Base-by-base conservation (phyloP, 2,888 invertebrate species). In the Thecophora atra region DNA sequence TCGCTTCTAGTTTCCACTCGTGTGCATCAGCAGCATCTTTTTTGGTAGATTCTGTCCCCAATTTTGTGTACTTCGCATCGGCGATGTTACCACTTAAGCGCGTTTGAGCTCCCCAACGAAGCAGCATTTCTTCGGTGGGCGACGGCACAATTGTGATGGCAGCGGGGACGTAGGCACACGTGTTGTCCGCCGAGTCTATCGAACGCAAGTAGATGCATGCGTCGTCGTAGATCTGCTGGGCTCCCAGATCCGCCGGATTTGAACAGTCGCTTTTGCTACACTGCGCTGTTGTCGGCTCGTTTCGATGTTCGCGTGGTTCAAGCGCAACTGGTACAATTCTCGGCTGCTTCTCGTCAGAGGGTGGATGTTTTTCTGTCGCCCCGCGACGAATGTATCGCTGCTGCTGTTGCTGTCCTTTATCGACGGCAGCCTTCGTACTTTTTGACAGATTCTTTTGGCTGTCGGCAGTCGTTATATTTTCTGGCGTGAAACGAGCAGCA, bases 171-270 rank as follows among this genome's bases (percentile, higher is more conserved):
- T 79, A 79, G 47, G 79, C 79, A 13, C 79, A 74, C 0, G 79
- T 79, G 24, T 74, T 78, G 72, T 80, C 78, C 71, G 79, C 76
- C 60, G 81, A 78, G 76, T 83, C 82, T 73, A 83, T 79, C 42
- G 82, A 81, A 74, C 79, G 79, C 72, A 83, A 74, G 73, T 83
- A 83, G 73, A 78, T 80, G 78, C 82, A 82, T 58, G 83, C 79
- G 74, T 82, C 80, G 74, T 83, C 80, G 78, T 82, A 83, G 70
- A 81, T 78, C 73, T 79, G 80, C 70, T 81, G 79, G 28, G 78
- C 81, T 63, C 77, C 76, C 44, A 63, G 47, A 42, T 42, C n/a
- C 44, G 70, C 70, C 69, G 72, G 73, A 72, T 42, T 21, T 28
- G 17, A 42, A 6, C 6, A 15, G n/a, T 64, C 19, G 19, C 15